Conservation (phyloP, 1,140 invertebrate genomes). For the Heliconius himera region DNA sequence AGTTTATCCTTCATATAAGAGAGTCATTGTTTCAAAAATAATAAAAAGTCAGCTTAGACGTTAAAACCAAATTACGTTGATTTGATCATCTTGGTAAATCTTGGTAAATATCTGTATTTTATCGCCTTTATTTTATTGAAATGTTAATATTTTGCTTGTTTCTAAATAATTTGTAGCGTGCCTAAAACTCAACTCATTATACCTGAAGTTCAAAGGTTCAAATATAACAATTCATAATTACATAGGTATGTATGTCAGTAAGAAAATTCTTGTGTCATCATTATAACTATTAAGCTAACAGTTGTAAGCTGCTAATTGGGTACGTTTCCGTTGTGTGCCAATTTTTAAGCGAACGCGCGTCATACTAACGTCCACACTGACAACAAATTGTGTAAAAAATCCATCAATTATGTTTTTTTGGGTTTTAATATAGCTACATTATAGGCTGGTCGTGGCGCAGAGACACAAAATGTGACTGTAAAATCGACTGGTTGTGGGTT, state of each 20-base stretch:
- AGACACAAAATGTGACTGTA: too few species aligned
- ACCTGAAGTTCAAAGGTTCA: constrained; percentile 4
- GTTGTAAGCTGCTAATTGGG: constrained; percentile 50
- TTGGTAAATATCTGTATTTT: too few species aligned
- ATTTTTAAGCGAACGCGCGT: constrained; percentile 67
- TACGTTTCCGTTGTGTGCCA: constrained; percentile 75
- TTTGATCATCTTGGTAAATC: too few species aligned
- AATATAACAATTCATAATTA: background rate
- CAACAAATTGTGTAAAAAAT: background rate
- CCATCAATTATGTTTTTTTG: background rate
- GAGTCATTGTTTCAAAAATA: too few species aligned
- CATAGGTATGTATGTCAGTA: constrained; percentile 27
- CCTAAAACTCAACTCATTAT: background rate
- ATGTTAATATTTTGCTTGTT: background rate
- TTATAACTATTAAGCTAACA: constrained; percentile 43
- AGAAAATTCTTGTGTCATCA: constrained; percentile 37
- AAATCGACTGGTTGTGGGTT: too few species aligned
- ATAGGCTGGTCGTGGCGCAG: too few species aligned
- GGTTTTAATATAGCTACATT: too few species aligned
- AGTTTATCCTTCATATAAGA: too few species aligned
- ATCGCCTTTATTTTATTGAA: too few species aligned
- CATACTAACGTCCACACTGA: constrained; percentile 24
- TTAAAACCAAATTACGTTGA: too few species aligned
- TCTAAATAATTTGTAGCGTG: background rate
- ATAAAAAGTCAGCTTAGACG: too few species aligned